phyloP scores from a whole-genome alignment of 2,797 vertebrate genomes.

The Cryptoprocta ferox region DNA sequence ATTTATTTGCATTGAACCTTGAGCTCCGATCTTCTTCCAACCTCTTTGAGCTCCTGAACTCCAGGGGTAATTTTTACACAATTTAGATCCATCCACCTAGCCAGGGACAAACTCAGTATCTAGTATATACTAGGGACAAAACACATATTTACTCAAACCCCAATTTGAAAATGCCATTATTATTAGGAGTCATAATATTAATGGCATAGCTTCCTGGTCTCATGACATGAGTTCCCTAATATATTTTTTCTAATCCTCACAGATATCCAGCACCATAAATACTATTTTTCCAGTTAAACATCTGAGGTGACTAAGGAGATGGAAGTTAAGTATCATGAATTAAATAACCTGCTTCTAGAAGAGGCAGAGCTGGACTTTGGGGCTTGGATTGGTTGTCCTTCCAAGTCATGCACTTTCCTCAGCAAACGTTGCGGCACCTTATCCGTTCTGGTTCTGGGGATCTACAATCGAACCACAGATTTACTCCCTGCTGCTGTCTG shows the following conservation, averaged over 20 bases:
- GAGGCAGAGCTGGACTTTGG: neutral
- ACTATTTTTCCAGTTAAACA: neutral
- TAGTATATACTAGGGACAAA: neutral
- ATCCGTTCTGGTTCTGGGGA: no score
- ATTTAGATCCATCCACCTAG: no score
- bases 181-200: neutral
- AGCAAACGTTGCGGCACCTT: accelerated
- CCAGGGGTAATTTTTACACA: neutral
- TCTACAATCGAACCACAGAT: no score
- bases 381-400: neutral
- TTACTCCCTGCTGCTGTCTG: neutral
- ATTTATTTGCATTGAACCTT: neutral
- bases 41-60: neutral
- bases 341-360: neutral
- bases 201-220: neutral
- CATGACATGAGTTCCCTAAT: neutral
- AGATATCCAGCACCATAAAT: neutral
- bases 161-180: neutral
- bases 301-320: neutral
- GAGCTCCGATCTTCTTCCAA: neutral
- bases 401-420: no score
- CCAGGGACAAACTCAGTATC: neutral
- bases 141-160: neutral
- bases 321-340: neutral
- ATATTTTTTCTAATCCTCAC: neutral